These are phyloP conservation scores for Hippocampus abdominalis DNA, from an alignment of 2,113 vertebrate species.

Conservation along the genomic window DNA sequence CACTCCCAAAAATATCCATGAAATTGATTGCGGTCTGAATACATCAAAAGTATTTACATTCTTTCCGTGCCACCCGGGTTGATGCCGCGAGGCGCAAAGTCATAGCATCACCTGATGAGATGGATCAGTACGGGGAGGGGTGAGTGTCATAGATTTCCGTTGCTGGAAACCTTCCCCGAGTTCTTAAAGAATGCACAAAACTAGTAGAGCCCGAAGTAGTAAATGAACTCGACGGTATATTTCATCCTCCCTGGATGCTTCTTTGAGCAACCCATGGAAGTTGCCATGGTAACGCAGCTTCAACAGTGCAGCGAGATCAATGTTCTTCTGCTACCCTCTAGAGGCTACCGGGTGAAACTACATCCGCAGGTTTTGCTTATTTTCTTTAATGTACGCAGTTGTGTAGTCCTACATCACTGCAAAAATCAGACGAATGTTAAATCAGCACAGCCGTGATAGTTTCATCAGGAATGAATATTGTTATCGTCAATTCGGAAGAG, in stretches of 20 bases:
- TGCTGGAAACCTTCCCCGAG: not conserved
- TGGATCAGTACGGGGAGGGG: slow-evolving; percentile 2
- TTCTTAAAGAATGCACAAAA: not conserved
- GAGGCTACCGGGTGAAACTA: not conserved
- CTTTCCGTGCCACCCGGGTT: not conserved
- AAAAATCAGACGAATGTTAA: not conserved
- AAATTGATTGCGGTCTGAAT: not conserved
- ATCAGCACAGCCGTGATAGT: not conserved
- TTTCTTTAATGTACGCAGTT: not conserved
- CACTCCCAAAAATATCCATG: not conserved
- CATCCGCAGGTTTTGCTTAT: not conserved
- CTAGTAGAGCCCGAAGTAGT: not conserved
- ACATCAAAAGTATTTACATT: not conserved
- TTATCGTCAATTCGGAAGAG: not conserved
- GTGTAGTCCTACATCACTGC: not conserved
- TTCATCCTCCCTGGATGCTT: not conserved
- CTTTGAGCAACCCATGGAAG: not conserved
- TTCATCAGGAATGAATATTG: not conserved
- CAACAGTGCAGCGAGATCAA: not conserved
- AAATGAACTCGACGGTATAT: not conserved
- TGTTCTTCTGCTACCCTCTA: slow-evolving; percentile 38
- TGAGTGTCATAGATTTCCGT: not conserved
- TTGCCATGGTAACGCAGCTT: slow-evolving; percentile 40
- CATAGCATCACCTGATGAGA: not conserved
- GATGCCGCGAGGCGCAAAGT: not conserved